A percentile compares a stretch with the other conserved stretches of the same genome.
Evolutionary conservation across 64 coral and sea anemone species (phyloP).

Genomic region (Astreopora myriophthalma): DNA sequence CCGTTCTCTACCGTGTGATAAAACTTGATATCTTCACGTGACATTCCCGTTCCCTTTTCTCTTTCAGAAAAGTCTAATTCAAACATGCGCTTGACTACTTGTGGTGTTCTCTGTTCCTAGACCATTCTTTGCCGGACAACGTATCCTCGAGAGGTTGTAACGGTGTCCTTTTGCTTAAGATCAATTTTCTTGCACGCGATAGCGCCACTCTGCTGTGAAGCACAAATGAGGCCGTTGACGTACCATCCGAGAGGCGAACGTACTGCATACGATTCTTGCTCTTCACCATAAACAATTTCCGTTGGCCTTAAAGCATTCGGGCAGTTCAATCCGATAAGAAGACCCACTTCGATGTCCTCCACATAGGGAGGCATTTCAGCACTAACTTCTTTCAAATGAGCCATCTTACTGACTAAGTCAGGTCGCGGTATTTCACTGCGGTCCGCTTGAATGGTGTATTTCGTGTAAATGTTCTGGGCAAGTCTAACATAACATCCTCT

Average conservation of each 20-base stretch:
- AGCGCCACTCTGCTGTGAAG: neutral
- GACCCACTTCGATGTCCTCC: conserved; percentile 65
- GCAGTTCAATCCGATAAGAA: conserved; percentile 81
- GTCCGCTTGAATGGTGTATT: conserved; percentile 52
- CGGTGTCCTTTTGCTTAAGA: neutral
- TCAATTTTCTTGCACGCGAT: conserved; percentile 1
- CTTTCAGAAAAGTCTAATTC: conserved; percentile 70
- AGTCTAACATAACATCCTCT: neutral
- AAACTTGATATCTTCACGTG: conserved; percentile 59
- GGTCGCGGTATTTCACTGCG: conserved; percentile 69
- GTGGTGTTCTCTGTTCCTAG: conserved; percentile 33
- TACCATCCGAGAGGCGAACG: conserved; percentile 64
- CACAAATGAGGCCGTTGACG: conserved; percentile 47
- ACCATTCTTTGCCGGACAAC: neutral
- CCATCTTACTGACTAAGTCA: conserved; percentile 8
- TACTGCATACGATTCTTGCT: conserved; percentile 58
- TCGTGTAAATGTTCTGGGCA: neutral
- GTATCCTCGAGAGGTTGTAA: neutral
- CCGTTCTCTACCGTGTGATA: conserved; percentile 38
- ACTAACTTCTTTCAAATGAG: conserved; percentile 38
- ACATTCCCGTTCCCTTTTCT: conserved; percentile 52
- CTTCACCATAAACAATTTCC: conserved; percentile 61
- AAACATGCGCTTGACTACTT: conserved; percentile 46
- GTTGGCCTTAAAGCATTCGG: conserved; percentile 49
- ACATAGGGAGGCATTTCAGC: conserved; percentile 32